Percentiles rank a stretch among this genome's conserved stretches.
phyloP scores from a whole-genome alignment of 2,888 invertebrate genomes.

The Tipula vernalis region DNA sequence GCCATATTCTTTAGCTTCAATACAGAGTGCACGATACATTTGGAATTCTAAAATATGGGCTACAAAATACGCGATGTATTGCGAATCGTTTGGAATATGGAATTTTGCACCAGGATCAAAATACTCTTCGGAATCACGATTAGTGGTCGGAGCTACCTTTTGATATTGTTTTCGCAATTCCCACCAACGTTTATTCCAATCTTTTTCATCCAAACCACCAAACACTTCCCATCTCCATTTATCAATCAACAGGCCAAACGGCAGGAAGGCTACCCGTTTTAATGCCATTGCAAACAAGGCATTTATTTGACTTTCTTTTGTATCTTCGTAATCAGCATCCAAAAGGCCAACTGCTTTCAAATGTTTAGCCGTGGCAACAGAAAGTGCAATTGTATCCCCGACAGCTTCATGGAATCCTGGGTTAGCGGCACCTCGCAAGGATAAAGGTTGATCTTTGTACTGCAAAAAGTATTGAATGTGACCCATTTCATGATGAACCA shows the following conservation, averaged over 20 bases:
- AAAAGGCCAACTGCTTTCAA: slow-evolving; percentile 21
- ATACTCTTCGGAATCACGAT: slow-evolving; percentile 28
- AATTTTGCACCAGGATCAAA: slow-evolving; percentile 39
- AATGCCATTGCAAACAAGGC: slow-evolving; percentile 37
- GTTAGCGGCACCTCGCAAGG: slow-evolving; percentile 57
- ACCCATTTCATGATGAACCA: slow-evolving; percentile 49
- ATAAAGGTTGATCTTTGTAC: slow-evolving; percentile 53
- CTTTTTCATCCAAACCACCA: slow-evolving; percentile 30
- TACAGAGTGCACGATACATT: slow-evolving; percentile 52
- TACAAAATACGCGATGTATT: slow-evolving; percentile 40
- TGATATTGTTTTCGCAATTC: slow-evolving; percentile 34
- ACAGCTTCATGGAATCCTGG: slow-evolving; percentile 42
- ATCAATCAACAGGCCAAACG: slow-evolving; percentile 44
- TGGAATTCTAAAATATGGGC: slow-evolving; percentile 69
- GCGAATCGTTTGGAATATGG: slow-evolving; percentile 35
- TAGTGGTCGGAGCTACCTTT: slow-evolving; percentile 34
- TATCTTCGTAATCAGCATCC: slow-evolving; percentile 18
- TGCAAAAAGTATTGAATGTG: slow-evolving; percentile 66
- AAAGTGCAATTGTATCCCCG: slow-evolving; percentile 38
- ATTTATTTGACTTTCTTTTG: slow-evolving; percentile 32
- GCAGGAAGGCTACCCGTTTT: slow-evolving; percentile 42
- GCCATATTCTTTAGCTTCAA: slow-evolving; percentile 47
- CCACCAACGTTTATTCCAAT: slow-evolving; percentile 38
- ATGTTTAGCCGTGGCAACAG: slow-evolving; percentile 32
- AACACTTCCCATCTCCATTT: slow-evolving; percentile 47